Conservation (phyloP, 2,797 vertebrate species). For the Phrynocephalus vlangalii region DNA sequence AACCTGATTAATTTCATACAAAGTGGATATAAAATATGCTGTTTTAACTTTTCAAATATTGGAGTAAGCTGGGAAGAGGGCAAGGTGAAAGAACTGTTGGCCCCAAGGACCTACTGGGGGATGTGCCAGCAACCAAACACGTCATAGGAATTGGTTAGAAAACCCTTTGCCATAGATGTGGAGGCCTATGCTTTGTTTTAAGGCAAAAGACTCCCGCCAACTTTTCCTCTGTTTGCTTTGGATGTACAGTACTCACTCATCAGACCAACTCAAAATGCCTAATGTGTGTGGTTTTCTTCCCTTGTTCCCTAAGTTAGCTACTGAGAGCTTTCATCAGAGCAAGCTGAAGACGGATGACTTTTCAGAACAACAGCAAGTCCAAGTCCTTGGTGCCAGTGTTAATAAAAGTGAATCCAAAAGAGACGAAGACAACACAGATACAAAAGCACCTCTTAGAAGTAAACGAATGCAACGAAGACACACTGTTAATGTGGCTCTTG, state of each 20-base stretch:
- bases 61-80: too few species aligned
- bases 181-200: neutral
- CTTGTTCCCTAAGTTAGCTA: slow-evolving; percentile 68
- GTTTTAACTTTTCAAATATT: neutral
- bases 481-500: slow-evolving; percentile 52
- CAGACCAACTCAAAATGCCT: slow-evolving; percentile 1
- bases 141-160: too few species aligned
- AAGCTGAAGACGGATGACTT: slow-evolving; percentile 50
- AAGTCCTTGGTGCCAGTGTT: slow-evolving; percentile 15
- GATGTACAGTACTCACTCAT: neutral
- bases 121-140: too few species aligned
- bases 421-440: neutral
- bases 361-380: slow-evolving; percentile 43
- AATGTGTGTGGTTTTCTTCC: rapidly evolving
- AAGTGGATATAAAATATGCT: too few species aligned
- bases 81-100: too few species aligned
- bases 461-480: slow-evolving; percentile 68
- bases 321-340: slow-evolving; percentile 68
- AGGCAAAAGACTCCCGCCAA: too few species aligned
- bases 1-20: too few species aligned
- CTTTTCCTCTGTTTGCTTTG: slow-evolving; percentile 2
- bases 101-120: too few species aligned
- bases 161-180: neutral
- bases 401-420: neutral
- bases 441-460: slow-evolving; percentile 12